A percentile compares a stretch with the other conserved stretches of the same genome.
These are phyloP conservation scores for Podarcis cretensis DNA, from an alignment of 2,113 vertebrate genomes.

Conservation along the genomic window DNA sequence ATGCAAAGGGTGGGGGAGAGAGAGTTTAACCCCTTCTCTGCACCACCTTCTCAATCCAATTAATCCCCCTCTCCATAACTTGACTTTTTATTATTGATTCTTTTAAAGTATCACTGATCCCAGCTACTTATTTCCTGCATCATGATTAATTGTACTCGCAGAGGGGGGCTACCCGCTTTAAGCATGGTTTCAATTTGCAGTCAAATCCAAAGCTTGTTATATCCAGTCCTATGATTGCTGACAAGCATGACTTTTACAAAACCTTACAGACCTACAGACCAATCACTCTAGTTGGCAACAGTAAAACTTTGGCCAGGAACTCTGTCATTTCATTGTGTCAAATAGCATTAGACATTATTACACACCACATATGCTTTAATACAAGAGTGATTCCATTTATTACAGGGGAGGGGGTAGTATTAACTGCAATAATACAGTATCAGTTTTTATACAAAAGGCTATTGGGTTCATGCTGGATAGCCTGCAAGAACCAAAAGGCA, in stretches of 20 bases:
- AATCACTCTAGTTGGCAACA: background rate
- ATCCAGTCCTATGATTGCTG: background rate
- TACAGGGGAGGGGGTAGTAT: background rate
- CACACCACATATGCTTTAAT: conserved; percentile 18
- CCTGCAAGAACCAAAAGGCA: background rate
- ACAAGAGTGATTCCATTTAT: conserved; percentile 21
- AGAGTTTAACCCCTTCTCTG: background rate
- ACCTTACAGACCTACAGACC: background rate
- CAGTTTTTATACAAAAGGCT: conserved; percentile 17
- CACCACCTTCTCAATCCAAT: background rate
- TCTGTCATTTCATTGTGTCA: background rate
- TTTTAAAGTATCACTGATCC: background rate
- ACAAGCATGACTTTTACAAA: background rate
- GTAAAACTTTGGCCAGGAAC: background rate
- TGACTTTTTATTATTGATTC: no score
- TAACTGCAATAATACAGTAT: conserved; percentile 13
- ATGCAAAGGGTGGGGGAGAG: no score
- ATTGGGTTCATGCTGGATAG: background rate
- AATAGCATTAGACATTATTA: conserved; percentile 3
- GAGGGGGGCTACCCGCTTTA: background rate
- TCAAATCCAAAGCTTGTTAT: background rate
- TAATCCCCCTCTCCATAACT: background rate
- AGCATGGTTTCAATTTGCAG: background rate
- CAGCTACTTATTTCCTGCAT: background rate
- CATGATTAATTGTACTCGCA: background rate